These are phyloP conservation scores for Eueremaeus valkanovi DNA, from an alignment of 2,888 invertebrate genomes.

Conservation along the genomic window DNA sequence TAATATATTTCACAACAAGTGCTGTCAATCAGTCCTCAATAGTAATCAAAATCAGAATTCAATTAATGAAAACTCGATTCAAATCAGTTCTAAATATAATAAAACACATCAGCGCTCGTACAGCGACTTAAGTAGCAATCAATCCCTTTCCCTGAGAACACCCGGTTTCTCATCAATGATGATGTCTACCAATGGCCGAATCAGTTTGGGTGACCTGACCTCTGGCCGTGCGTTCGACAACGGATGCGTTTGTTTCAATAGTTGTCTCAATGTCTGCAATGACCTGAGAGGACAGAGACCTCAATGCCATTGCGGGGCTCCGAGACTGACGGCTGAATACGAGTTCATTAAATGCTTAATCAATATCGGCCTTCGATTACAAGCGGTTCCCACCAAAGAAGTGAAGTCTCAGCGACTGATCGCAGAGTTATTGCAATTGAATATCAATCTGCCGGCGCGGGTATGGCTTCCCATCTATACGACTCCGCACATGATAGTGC, in stretches of 20 bases:
- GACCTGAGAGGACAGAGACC: constrained; percentile 69
- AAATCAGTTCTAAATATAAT: constrained; percentile 53
- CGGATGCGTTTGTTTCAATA: constrained; percentile 86
- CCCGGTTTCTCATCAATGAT: constrained; percentile 6
- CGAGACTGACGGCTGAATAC: constrained; percentile 73
- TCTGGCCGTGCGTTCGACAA: constrained; percentile 95
- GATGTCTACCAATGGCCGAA: background rate
- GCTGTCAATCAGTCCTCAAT: too few species aligned
- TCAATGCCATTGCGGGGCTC: constrained; percentile 74
- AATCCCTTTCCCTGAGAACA: background rate
- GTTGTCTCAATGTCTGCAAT: constrained; percentile 73
- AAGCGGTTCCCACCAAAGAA: constrained; percentile 78
- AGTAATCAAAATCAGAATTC: too few species aligned
- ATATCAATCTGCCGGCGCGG: constrained; percentile 92
- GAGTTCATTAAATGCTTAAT: constrained; percentile 82
- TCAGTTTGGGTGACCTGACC: constrained; percentile 73
- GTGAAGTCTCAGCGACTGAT: constrained; percentile 78
- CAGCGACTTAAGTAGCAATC: constrained; percentile 65
- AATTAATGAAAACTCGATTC: background rate
- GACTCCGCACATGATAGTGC: constrained; percentile 83
- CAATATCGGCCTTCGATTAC: constrained; percentile 69
- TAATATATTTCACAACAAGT: constrained; percentile 9
- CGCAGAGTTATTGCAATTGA: constrained; percentile 86
- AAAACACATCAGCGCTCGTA: constrained; percentile 78
- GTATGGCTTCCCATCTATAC: constrained; percentile 95